Evolutionary conservation across 1,140 invertebrate species (phyloP).

Genomic region (Drosophila watanabei): DNA sequence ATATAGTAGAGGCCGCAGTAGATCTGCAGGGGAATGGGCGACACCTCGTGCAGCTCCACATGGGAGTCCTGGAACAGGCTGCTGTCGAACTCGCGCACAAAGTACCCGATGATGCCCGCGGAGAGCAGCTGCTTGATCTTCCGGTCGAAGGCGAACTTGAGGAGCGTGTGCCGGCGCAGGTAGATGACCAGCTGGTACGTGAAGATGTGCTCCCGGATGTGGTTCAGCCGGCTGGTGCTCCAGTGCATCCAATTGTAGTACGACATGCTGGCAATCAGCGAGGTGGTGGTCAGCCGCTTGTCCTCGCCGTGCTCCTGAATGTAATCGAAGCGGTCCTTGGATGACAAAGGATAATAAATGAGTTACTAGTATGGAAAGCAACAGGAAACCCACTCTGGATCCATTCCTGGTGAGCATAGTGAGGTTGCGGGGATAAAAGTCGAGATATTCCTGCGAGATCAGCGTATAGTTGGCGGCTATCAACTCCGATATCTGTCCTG

Average conservation of each 20-base stretch:
- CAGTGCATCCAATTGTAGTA: slow-evolving; percentile 56
- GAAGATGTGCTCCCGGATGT: slow-evolving; percentile 63
- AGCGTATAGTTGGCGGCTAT: slow-evolving; percentile 38
- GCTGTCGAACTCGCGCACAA: slow-evolving; percentile 45
- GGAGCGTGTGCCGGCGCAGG: slow-evolving; percentile 48
- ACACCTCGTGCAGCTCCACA: slow-evolving; percentile 1
- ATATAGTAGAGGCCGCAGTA: slow-evolving; percentile 54
- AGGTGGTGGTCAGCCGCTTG: slow-evolving; percentile 19
- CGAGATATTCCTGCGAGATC: slow-evolving; percentile 47
- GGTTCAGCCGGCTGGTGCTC: slow-evolving; percentile 42
- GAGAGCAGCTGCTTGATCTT: slow-evolving; percentile 67
- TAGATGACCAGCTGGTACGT: slow-evolving; percentile 68
- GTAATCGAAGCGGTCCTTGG: slow-evolving; percentile 34
- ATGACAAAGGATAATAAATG: too few relatives aligned
- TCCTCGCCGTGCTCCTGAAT: slow-evolving; percentile 13
- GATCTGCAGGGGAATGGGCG: slow-evolving; percentile 25
- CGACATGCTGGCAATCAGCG: slow-evolving; percentile 49
- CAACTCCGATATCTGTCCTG: slow-evolving; percentile 45
- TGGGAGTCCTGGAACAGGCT: not conserved
- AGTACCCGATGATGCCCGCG: slow-evolving; percentile 53
- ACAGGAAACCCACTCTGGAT: not conserved
- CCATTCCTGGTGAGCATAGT: slow-evolving; percentile 20
- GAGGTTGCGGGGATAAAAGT: slow-evolving; percentile 53
- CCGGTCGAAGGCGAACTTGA: slow-evolving; percentile 67
- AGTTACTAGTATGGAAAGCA: not conserved